Evolutionary conservation across 2,888 invertebrate genomes (phyloP).

Genomic region (Drosophila antonietae): DNA sequence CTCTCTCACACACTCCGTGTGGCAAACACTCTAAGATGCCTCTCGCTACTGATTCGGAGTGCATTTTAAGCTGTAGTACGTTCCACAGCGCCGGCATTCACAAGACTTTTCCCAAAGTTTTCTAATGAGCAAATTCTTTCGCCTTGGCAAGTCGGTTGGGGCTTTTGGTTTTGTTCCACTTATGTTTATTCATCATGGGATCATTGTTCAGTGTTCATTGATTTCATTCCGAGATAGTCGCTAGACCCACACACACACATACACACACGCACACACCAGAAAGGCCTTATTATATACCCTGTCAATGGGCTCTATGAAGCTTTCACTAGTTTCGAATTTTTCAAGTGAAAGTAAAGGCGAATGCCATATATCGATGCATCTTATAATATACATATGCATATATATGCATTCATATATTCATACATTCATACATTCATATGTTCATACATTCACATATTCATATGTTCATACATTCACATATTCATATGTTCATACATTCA

Average conservation of each 20-base stretch:
- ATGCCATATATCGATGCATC: not conserved
- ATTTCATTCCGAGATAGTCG: conserved; percentile 18
- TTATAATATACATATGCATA: not conserved
- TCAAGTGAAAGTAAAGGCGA: not conserved
- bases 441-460: too few relatives aligned
- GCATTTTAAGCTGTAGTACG: conserved; percentile 40
- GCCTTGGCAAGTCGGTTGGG: conserved; percentile 29
- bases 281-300: not conserved
- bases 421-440: too few relatives aligned
- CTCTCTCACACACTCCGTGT: too few relatives aligned
- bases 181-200: conserved; percentile 24
- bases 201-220: conserved; percentile 28
- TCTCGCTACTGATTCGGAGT: conserved; percentile 28
- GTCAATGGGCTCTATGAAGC: not conserved
- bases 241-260: conserved; percentile 1
- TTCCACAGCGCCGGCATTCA: conserved; percentile 32
- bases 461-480: too few relatives aligned
- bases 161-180: conserved; percentile 33
- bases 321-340: not conserved
- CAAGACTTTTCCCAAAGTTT: conserved; percentile 46
- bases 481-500: too few relatives aligned
- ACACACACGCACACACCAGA: not conserved
- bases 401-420: too few relatives aligned
- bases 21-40: conserved; percentile 12
- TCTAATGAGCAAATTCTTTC: conserved; percentile 76